Base-by-base conservation (phyloP, 2,113 vertebrate genomes). In the Condylura cristata region DNA sequence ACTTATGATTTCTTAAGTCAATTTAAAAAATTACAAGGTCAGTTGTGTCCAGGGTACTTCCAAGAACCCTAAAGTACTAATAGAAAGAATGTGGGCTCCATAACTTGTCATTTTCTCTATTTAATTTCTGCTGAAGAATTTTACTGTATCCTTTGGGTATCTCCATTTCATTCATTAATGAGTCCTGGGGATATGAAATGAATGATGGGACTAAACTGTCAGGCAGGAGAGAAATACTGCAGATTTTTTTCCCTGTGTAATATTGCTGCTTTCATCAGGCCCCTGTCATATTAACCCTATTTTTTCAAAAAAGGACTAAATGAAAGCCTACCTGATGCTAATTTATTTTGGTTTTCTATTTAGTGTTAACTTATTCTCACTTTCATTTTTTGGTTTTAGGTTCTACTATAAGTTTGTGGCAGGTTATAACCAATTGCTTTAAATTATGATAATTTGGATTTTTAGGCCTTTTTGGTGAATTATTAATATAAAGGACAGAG, bases 71-170 rank as follows among this genome's bases (percentile, higher is more conserved):
- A 78, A 82, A 5, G 44, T 39, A 44, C 9, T 65, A 20, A 22
- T 41, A 85, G 51, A 56, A 94, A 85, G 51, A 91, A 76, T 41
- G 26, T 91, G 72, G 34, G 72, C 30, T 91, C 44, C 11, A 28
- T 83, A 80, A 48, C 75, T 48, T 93, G 71, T 86, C 83, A 86
- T 96, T 95, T 93, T 94, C 89, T 94, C 75, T 89, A 18, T 95
- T 95, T 96, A 96, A 94, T 96, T 89, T 94, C 95, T 95, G 87
- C 70, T 93, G 86, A 68, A 96, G 93, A 90, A 91, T 96, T 95
- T 96, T 86, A 89, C 76, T 46, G 11, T 46, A 56, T 95, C 93
- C 95, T 96, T 94, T 91, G 94, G 80, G 94, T 88, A 93, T 96
- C 86, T 95, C 75, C 24, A 32, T 93, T 95, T 95, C 71, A 90